phyloP scores from a whole-genome alignment of 2,113 vertebrate species.

The Felis catus region DNA sequence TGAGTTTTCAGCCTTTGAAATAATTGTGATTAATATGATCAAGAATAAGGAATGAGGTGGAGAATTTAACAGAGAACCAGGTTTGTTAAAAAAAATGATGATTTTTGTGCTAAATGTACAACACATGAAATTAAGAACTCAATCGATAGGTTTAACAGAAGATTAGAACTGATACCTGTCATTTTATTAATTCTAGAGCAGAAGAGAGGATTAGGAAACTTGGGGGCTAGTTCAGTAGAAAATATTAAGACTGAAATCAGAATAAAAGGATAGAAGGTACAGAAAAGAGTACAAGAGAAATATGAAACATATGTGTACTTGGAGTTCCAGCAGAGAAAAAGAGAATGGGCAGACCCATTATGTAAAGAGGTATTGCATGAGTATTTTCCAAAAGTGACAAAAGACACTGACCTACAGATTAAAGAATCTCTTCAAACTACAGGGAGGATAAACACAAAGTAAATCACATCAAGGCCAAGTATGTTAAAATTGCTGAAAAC shows the following conservation, averaged over 20 bases:
- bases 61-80: not conserved
- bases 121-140: not conserved
- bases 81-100: not conserved
- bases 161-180: not conserved
- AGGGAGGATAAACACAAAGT: not conserved
- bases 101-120: not conserved
- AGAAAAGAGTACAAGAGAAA: not conserved
- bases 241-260: not conserved
- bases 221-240: not conserved
- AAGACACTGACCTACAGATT: not conserved
- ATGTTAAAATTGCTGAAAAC: conserved; percentile 7
- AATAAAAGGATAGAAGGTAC: not conserved
- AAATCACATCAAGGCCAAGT: not conserved
- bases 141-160: not conserved
- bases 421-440: not conserved
- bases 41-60: not conserved
- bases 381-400: not conserved
- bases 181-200: not conserved
- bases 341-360: not conserved
- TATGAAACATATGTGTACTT: not conserved
- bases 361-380: not conserved
- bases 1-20: not conserved
- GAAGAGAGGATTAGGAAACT: not conserved
- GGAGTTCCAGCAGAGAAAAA: not conserved
- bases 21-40: not conserved